Evolutionary conservation across 2,797 vertebrate genomes (phyloP).

Genomic region (Phoeniculus purpureus): DNA sequence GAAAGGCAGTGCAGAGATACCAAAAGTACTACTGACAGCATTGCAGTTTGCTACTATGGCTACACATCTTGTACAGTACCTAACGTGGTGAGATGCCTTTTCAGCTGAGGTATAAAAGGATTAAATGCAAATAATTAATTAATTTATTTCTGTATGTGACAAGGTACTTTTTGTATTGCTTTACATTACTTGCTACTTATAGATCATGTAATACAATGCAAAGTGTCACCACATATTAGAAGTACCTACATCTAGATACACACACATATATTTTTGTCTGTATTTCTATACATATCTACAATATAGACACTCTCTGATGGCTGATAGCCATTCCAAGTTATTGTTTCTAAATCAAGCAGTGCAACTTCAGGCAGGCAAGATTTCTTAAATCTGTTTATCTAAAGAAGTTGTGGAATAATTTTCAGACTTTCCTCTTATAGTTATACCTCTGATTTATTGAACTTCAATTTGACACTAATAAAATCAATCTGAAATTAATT

Average conservation of each 20-base stretch:
- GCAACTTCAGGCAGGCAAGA: neutral
- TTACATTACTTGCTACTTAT: neutral
- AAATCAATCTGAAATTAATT: neutral
- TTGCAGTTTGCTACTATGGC: neutral
- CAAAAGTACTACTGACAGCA: neutral
- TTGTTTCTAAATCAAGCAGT: neutral
- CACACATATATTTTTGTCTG: neutral
- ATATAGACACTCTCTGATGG: neutral
- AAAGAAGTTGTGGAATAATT: neutral
- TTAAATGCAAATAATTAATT: slow-evolving; percentile 17
- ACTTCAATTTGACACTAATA: neutral
- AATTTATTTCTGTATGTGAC: neutral
- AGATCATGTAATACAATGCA: neutral
- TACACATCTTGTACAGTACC: slow-evolving; percentile 26
- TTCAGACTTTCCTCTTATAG: neutral
- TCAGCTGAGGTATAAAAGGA: slow-evolving; percentile 1
- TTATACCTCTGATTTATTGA: neutral
- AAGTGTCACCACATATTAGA: no score
- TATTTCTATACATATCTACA: neutral
- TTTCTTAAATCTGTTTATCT: neutral
- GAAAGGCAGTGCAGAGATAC: neutral
- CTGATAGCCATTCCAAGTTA: neutral
- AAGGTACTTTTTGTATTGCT: neutral
- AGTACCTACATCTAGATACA: neutral
- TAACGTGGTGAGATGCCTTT: neutral